Percentiles rank a stretch among this genome's conserved stretches.
These are phyloP conservation scores for Nomada hirtipes DNA, from an alignment of 2,888 invertebrate species.

Conservation along the genomic window DNA sequence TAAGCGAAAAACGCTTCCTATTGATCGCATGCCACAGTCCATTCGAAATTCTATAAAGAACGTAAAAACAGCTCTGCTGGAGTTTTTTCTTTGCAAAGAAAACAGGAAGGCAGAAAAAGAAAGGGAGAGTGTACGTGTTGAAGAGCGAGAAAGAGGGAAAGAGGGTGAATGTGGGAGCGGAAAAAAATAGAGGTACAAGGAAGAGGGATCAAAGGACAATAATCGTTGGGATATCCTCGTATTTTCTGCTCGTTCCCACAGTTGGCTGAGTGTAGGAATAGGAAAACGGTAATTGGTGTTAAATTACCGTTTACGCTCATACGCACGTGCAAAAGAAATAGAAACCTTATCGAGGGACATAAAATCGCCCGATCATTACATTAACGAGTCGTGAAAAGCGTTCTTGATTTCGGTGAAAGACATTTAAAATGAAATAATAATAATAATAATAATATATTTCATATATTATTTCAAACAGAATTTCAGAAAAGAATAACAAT, in stretches of 20 bases:
- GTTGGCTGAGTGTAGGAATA: slow-evolving; percentile 19
- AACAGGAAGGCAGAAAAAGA: neutral
- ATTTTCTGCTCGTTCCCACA: slow-evolving; percentile 33
- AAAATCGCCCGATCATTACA: neutral
- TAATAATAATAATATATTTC: no score
- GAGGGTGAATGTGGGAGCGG: neutral
- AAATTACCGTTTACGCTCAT: slow-evolving; percentile 13
- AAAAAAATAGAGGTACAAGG: neutral
- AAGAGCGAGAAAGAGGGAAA: neutral
- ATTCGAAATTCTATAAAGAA: slow-evolving; percentile 42
- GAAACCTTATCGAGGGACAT: neutral
- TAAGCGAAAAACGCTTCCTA: neutral
- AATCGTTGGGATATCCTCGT: slow-evolving; percentile 50
- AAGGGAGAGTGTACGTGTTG: no score
- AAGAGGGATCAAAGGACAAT: slow-evolving; percentile 35
- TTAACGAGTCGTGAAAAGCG: neutral
- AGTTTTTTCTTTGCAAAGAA: neutral
- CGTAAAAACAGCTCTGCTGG: slow-evolving; percentile 35
- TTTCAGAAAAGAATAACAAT: no score
- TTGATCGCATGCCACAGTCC: neutral
- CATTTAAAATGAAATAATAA: neutral
- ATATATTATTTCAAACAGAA: no score
- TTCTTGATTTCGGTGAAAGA: no score
- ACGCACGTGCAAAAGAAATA: neutral
- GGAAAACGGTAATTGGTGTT: slow-evolving; percentile 26